phyloP scores from a whole-genome alignment of 2,113 vertebrate species.

The Melanocharis versteri region DNA sequence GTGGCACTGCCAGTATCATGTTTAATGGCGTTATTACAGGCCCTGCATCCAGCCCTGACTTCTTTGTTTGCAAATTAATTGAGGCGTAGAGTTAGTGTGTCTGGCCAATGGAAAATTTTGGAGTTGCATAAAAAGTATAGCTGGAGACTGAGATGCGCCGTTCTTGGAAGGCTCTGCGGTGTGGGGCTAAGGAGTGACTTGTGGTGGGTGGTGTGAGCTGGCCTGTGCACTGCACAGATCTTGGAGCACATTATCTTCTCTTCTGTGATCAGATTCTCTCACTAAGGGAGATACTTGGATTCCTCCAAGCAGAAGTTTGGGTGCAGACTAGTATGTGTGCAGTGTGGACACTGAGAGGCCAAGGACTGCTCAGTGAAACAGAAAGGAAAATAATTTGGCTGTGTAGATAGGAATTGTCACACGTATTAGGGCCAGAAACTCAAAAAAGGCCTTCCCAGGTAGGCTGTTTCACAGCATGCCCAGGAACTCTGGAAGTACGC shows the following conservation, averaged over 20 bases:
- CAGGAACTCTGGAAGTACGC: background rate
- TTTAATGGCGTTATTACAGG: background rate
- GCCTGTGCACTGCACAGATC: background rate
- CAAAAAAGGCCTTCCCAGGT: background rate
- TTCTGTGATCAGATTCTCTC: background rate
- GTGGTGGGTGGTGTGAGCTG: background rate
- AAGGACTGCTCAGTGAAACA: background rate
- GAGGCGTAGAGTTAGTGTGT: background rate
- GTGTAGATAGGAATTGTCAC: background rate
- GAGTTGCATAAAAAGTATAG: background rate
- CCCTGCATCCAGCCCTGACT: background rate
- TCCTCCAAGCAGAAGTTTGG: background rate
- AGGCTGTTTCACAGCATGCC: background rate
- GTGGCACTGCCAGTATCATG: background rate
- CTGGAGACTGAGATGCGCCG: fast-evolving
- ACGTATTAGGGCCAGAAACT: background rate
- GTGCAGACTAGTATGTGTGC: background rate
- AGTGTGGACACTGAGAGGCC: background rate
- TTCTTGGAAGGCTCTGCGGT: background rate
- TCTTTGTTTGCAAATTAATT: background rate
- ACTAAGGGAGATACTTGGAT: background rate
- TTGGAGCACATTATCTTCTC: background rate
- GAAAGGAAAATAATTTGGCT: background rate
- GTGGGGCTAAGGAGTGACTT: background rate
- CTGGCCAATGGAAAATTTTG: background rate